Evolutionary conservation across 2,797 vertebrate genomes (phyloP).

Genomic region (Dromococcyx pavoninus): DNA sequence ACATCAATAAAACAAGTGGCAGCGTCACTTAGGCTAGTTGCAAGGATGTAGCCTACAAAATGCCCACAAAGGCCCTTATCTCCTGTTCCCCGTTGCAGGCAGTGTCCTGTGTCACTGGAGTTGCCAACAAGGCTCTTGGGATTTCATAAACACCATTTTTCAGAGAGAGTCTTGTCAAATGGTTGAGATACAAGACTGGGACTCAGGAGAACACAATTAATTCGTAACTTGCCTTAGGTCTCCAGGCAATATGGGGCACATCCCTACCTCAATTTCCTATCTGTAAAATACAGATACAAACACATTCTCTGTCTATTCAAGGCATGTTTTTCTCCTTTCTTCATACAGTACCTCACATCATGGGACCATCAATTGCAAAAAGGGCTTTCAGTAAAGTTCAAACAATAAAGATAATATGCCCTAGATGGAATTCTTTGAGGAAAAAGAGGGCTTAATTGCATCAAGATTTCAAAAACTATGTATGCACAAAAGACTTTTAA

Average conservation of each 20-base stretch:
- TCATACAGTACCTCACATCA: background rate
- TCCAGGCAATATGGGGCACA: background rate
- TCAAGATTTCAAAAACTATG: slow-evolving; percentile 6
- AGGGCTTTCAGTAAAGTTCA: background rate
- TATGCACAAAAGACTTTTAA: slow-evolving; percentile 49
- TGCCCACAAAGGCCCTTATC: background rate
- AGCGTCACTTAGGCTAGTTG: background rate
- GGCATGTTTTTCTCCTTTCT: background rate
- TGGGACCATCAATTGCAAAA: background rate
- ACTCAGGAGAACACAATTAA: background rate
- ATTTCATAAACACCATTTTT: background rate
- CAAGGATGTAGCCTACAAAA: background rate
- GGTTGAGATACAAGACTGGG: background rate
- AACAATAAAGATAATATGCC: background rate
- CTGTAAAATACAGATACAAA: background rate
- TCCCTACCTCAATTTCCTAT: background rate
- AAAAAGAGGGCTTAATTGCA: slow-evolving; percentile 5
- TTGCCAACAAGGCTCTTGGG: background rate
- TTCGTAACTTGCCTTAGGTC: background rate
- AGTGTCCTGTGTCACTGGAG: background rate
- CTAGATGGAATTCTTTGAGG: background rate
- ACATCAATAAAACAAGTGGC: background rate
- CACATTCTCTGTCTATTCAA: background rate
- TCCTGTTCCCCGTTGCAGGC: background rate
- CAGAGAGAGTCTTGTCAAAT: background rate